Evolutionary conservation across 2,113 vertebrate species (phyloP).

Genomic region (Heterocephalus glaber): DNA sequence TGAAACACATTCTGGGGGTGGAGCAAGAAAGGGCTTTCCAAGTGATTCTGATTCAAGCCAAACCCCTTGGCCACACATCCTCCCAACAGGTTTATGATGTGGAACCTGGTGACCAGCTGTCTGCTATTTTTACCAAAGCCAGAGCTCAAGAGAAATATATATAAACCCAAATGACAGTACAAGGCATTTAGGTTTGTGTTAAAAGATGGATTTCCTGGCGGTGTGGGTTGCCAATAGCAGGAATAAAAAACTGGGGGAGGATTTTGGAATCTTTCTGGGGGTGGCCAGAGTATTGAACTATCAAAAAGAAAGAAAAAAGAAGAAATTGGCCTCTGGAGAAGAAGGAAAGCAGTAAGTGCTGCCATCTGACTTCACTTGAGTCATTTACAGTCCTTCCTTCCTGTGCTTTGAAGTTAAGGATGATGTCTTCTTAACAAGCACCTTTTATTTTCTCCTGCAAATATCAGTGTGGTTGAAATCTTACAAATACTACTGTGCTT

Average conservation of each 20-base stretch:
- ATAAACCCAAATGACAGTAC: slow-evolving; percentile 57
- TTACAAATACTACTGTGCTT: neutral
- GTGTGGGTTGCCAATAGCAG: slow-evolving; percentile 26
- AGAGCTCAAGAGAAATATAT: slow-evolving; percentile 58
- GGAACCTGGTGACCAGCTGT: slow-evolving; percentile 70
- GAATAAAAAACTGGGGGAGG: slow-evolving; percentile 47
- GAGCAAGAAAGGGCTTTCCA: slow-evolving; percentile 47
- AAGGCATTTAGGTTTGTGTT: slow-evolving; percentile 54
- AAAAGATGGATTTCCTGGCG: slow-evolving; percentile 62
- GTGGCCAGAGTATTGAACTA: slow-evolving; percentile 8
- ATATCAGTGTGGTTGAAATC: neutral
- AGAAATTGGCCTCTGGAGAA: slow-evolving; percentile 52
- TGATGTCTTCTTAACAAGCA: slow-evolving; percentile 45
- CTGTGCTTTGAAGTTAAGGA: slow-evolving; percentile 58
- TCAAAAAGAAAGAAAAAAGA: slow-evolving; percentile 49
- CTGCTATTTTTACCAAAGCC: slow-evolving; percentile 65
- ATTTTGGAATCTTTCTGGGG: slow-evolving; percentile 64
- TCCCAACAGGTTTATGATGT: slow-evolving; percentile 69
- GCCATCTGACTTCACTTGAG: slow-evolving; percentile 58
- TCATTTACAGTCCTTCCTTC: slow-evolving; percentile 50
- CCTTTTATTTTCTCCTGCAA: slow-evolving; percentile 44
- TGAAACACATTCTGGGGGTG: neutral
- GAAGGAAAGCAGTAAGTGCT: neutral
- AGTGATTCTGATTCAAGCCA: neutral
- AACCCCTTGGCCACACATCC: slow-evolving; percentile 14